Base-by-base conservation (phyloP, 2,797 vertebrate genomes). In the Neostethus bicornis region DNA sequence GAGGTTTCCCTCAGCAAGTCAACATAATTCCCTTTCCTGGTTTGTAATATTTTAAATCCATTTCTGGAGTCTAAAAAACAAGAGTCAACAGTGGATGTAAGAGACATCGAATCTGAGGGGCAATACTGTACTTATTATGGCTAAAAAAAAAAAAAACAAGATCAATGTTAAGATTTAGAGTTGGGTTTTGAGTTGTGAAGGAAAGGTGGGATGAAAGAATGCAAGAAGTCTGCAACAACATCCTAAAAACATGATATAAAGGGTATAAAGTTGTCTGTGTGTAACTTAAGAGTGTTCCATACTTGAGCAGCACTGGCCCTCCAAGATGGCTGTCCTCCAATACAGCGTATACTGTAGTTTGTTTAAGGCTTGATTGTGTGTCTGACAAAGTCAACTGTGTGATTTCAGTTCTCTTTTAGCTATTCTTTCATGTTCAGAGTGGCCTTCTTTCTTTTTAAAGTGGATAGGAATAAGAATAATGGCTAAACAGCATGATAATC, bases 311-410 rank as follows among this genome's bases (percentile, higher is more conserved):
- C 89, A 91, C 93, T 92, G 90, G 89, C 90, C 90, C 90, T 90
- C 90, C 88, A 83, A 83, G 87, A 97, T 95, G 96, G 96, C 96
- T 98, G 93, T 95, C 93, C 91, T 94, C 96, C 93, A 90, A 91
- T 92, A 94, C 88, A 87, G 85, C 85, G 72, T 72, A 73, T 77
- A 85, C 86, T 86, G 94, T 88, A 90, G 81, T 93, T 92, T 92
- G 83, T 89, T 96, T 96, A 98, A 98, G 96, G 96, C 95, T 96
- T 85, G 78, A 92, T 92, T 89, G 88, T 91, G 89, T 92, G 87
- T 92, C 85, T 82, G 87, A 92, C 75, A 92, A 94, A 90, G 90
- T 83, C 73, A 72, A 84, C 86, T 55, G 78, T 67, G 63, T 39
- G 47, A 69, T 83, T 87, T 73, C 70, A 53, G 11, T 59, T 79